Evolutionary conservation across 30 jellyfish, hydroid and myxozoan genomes (phyloP).

Genomic region (Rhopilema esculentum): DNA sequence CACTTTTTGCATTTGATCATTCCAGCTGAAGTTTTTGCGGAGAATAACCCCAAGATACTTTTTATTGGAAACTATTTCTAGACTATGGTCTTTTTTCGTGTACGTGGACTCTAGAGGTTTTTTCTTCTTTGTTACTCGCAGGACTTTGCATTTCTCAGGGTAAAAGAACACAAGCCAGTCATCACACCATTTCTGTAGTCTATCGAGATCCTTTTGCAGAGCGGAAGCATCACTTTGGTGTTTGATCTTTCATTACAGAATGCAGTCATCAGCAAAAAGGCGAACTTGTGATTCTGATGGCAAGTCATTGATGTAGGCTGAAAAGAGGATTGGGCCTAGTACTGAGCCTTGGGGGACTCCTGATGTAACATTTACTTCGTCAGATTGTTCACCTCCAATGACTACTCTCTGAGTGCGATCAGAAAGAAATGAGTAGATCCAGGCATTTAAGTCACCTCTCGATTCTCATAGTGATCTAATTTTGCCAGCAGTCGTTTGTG

Average conservation of each 20-base stretch:
- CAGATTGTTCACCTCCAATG: slow-evolving; percentile 17
- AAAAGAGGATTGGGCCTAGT: slow-evolving; percentile 24
- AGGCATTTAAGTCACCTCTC: slow-evolving; percentile 21
- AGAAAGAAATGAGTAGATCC: slow-evolving; percentile 45
- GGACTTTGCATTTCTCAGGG: background rate
- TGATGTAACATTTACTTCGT: slow-evolving; percentile 5
- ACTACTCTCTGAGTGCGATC: slow-evolving; percentile 55
- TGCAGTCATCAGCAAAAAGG: slow-evolving; percentile 35
- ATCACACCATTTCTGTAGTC: background rate
- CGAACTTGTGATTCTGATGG: slow-evolving; percentile 19
- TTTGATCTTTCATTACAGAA: background rate
- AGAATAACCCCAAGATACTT: slow-evolving; percentile 52
- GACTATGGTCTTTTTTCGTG: slow-evolving; percentile 28
- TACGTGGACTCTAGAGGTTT: slow-evolving; percentile 6
- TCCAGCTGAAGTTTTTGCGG: slow-evolving; percentile 2
- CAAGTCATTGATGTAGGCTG: slow-evolving; percentile 31
- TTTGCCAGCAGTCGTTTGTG: background rate
- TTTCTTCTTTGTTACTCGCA: background rate
- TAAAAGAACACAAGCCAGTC: slow-evolving; percentile 33
- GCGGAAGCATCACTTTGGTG: background rate
- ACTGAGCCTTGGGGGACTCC: slow-evolving; percentile 61
- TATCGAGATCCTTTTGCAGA: slow-evolving; percentile 24
- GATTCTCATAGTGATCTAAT: slow-evolving; percentile 21
- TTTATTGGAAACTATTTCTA: slow-evolving; percentile 5
- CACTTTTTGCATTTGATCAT: slow-evolving; percentile 5